Evolutionary conservation across 2,888 invertebrate species (phyloP).

Genomic region (Germaria angustata): DNA sequence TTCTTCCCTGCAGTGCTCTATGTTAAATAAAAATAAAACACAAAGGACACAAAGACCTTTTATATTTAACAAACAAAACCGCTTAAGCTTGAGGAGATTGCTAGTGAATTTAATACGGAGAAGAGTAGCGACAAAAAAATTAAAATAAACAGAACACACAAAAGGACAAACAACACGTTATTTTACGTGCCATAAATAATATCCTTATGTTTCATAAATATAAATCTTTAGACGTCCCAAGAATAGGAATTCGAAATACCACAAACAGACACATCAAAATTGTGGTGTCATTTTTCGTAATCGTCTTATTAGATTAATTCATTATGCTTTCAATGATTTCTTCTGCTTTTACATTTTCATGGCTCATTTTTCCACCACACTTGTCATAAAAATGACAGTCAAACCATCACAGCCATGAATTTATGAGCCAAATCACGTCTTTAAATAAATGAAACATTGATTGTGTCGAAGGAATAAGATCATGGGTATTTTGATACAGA

Average conservation of each 20-base stretch:
- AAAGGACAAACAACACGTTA: constrained; percentile 42
- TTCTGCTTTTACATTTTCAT: neutral
- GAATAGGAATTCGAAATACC: constrained; percentile 14
- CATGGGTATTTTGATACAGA: constrained; percentile 9
- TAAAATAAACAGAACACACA: neutral
- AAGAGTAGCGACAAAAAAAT: neutral
- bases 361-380: neutral
- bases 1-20: neutral
- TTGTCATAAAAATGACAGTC: constrained; percentile 5
- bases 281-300: constrained; percentile 53
- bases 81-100: neutral
- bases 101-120: neutral
- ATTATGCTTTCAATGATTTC: constrained; percentile 56
- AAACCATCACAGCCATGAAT: constrained; percentile 14
- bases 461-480: constrained; percentile 35
- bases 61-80: neutral
- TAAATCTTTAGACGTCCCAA: constrained; percentile 26
- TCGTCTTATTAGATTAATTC: constrained; percentile 66
- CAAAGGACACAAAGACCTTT: neutral
- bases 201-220: constrained; percentile 51
- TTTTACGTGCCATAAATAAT: constrained; percentile 62
- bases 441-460: constrained; percentile 53
- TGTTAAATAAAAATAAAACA: neutral
- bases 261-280: constrained; percentile 5
- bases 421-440: constrained; percentile 62